A percentile compares a stretch with the other conserved stretches of the same genome.
These are phyloP conservation scores for Scaptomyza graminum DNA, from an alignment of 1,140 invertebrate species.

Conservation along the genomic window DNA sequence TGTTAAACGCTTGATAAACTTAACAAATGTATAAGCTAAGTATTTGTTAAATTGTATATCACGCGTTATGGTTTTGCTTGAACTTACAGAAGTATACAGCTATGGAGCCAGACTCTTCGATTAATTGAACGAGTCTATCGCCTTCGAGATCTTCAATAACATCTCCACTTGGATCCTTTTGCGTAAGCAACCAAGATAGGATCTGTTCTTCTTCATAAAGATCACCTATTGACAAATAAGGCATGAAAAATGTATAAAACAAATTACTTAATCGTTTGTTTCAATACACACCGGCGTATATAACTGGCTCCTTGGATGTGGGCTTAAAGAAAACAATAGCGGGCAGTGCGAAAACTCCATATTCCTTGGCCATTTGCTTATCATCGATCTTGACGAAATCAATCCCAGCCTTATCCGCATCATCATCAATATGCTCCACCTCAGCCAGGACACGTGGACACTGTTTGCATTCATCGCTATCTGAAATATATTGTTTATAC, in stretches of 20 bases:
- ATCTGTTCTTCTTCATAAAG: constrained; percentile 95
- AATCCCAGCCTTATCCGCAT: constrained; percentile 95
- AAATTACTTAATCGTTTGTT: no score
- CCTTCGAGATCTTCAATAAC: constrained; percentile 95
- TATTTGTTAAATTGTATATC: constrained; percentile 45
- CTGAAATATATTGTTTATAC: constrained; percentile 84
- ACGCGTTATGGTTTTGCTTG: constrained; percentile 23
- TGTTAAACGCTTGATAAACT: constrained; percentile 42
- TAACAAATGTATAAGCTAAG: constrained; percentile 29
- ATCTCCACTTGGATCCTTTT: constrained; percentile 95
- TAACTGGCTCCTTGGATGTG: constrained; percentile 94
- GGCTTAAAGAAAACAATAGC: constrained; percentile 95
- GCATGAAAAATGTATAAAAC: not conserved
- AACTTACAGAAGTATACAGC: constrained; percentile 97
- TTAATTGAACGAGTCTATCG: constrained; percentile 90
- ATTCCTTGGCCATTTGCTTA: constrained; percentile 92
- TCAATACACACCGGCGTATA: constrained; percentile 91
- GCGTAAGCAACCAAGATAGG: constrained; percentile 94
- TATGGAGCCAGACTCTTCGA: constrained; percentile 92
- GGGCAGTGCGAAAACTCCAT: constrained; percentile 94
- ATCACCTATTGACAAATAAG: constrained; percentile 87
- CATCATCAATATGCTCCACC: constrained; percentile 97
- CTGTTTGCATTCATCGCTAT: constrained; percentile 97
- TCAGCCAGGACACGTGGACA: constrained; percentile 94
- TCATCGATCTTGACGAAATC: constrained; percentile 97